Percentiles rank a stretch among this genome's conserved stretches.
Evolutionary conservation across 2,888 invertebrate species (phyloP).

Genomic region (Drosophila siamana): DNA sequence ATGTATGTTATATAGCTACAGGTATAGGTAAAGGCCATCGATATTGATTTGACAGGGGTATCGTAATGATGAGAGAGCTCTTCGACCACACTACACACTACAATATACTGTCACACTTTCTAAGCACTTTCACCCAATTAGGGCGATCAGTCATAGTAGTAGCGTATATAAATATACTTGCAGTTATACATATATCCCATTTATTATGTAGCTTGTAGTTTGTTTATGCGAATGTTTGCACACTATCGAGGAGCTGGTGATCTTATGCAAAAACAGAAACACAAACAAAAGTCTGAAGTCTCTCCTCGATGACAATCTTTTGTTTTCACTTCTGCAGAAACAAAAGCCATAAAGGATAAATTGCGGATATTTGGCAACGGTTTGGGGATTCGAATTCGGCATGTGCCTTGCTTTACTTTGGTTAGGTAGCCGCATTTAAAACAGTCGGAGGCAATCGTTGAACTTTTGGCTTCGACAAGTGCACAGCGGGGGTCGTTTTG

Average conservation of each 20-base stretch:
- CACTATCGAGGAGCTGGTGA: constrained; percentile 49
- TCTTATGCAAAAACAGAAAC: constrained; percentile 63
- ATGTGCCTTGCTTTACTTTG: constrained; percentile 30
- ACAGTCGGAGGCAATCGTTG: constrained; percentile 71
- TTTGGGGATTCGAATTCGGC: constrained; percentile 3
- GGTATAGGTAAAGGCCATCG: constrained; percentile 72
- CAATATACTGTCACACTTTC: constrained; percentile 71
- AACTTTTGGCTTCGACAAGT: constrained; percentile 83
- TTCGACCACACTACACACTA: constrained; percentile 8
- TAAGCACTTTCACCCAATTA: constrained; percentile 79
- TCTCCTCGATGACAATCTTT: constrained; percentile 81
- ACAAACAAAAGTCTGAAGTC: constrained; percentile 13
- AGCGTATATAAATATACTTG: constrained; percentile 12
- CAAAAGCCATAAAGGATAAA: constrained; percentile 79
- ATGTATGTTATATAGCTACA: constrained; percentile 73
- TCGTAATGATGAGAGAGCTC: constrained; percentile 50
- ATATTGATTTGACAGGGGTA: constrained; percentile 74
- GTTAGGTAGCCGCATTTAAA: constrained; percentile 73
- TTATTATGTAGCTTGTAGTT: constrained; percentile 7
- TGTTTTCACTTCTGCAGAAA: constrained; percentile 84
- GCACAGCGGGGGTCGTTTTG: constrained; percentile 81
- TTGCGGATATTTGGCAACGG: constrained; percentile 57
- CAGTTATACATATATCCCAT: constrained; percentile 19
- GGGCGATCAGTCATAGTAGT: constrained; percentile 62
- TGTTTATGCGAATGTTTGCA: constrained; percentile 6